A percentile compares a stretch with the other conserved stretches of the same genome.
Evolutionary conservation across 2,888 invertebrate genomes (phyloP).

Genomic region (Trypoxylon attenuatum): DNA sequence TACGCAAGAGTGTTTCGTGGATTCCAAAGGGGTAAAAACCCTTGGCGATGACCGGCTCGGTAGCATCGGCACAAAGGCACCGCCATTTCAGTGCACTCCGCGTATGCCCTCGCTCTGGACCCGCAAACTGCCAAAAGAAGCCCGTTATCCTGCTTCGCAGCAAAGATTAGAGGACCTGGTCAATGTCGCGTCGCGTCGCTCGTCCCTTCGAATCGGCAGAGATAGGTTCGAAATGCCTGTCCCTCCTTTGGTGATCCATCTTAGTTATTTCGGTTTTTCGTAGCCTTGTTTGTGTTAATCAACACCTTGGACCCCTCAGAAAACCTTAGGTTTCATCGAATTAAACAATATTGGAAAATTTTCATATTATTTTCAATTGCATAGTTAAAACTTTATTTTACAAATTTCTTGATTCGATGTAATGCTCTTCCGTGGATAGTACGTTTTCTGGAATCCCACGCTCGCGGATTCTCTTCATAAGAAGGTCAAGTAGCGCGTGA

Average conservation of each 20-base stretch:
- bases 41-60: constrained; percentile 61
- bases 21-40: constrained; percentile 70
- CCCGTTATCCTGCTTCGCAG: constrained; percentile 31
- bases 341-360: too few species aligned
- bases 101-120: constrained; percentile 24
- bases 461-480: constrained; percentile 14
- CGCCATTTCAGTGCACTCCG: constrained; percentile 56
- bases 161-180: not conserved
- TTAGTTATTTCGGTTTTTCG: not conserved
- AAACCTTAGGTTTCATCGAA: too few species aligned
- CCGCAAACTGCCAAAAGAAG: constrained; percentile 35
- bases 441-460: constrained; percentile 15
- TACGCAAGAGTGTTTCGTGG: constrained; percentile 70
- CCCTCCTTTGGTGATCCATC: not conserved
- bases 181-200: too few species aligned
- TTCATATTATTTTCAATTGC: too few species aligned
- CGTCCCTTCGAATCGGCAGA: not conserved
- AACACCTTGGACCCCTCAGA: not conserved
- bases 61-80: constrained; percentile 61
- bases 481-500: constrained; percentile 28
- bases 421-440: not conserved
- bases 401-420: too few species aligned
- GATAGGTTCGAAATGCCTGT: not conserved
- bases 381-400: too few species aligned
- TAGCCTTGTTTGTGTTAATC: not conserved